Evolutionary conservation across 2,113 vertebrate species (phyloP), one percentile per base, ranked within the genome.

Genomic region (Oxyruncus cristatus): DNA sequence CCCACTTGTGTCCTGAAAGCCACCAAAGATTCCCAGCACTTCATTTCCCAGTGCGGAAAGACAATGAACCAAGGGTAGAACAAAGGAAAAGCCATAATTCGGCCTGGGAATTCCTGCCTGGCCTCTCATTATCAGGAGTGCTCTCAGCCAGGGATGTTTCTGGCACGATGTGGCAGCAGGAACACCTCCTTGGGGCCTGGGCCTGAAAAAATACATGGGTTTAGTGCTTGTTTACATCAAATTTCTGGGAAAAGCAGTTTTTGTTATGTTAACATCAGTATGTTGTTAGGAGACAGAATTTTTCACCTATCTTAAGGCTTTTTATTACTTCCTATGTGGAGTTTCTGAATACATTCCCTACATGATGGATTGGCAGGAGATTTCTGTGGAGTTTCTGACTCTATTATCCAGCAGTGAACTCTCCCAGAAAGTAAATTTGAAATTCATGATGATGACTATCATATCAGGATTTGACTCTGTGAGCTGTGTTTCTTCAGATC

Each of bases 321-420:
- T 92, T 89, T 89, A 71, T 84, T 71, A 30, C 56, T 77, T 30
- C 47, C 61, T 81, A 5, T 82, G 70, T 56, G 18, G 49, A 59
- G 26, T 67, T 95, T 68, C 53, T 68, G 89, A 89, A 65, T 75
- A 50, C 1, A 6, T 90, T 85, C 37, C 66, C 53, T 63, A 28
- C 32, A 2, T 47, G 84, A 84, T 78, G 59, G 66, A 95, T 92
- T 88, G 74, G 58, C 89, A 91, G 86, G 52, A 92, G 88, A 59
- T 85, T 90, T 93, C 65, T 83, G 67, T 86, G 63, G 85, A 88
- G 82, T 84, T 88, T 89, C 82, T 92, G 76, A 68, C 82, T 86
- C 67, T 83, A 44, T 89, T 97, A 94, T 96, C 94, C 95, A 96
- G 93, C 94, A 95, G 68, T 44, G 85, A 95, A 55, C 56, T 67